Conservation (phyloP, 2,113 vertebrate genomes). For the Herpetotheres cachinnans region DNA sequence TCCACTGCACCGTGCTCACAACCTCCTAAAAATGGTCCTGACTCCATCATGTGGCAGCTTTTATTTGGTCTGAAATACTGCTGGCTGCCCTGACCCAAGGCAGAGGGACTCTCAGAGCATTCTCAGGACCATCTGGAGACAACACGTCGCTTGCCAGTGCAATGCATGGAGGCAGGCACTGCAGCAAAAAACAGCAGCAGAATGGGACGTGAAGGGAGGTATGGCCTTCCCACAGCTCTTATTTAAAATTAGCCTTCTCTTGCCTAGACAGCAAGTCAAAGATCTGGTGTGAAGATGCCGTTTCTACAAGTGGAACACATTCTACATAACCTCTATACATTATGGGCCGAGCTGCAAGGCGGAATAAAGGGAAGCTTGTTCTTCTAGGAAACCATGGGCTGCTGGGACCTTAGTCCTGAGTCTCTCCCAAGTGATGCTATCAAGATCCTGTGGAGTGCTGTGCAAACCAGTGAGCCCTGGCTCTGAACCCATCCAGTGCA, state of each 20-base stretch:
- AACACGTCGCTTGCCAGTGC: rapidly evolving
- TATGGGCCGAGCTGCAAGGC: not conserved
- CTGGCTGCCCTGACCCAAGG: not conserved
- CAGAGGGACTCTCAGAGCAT: not conserved
- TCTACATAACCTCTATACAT: not conserved
- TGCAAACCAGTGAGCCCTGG: not conserved
- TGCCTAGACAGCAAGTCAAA: not conserved
- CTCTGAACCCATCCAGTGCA: not conserved
- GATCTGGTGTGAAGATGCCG: not conserved
- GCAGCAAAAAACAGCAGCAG: not conserved
- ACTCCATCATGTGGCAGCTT: slow-evolving; percentile 10
- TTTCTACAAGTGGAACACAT: not conserved
- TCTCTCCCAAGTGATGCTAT: not conserved
- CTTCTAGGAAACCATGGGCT: not conserved
- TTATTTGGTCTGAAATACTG: not conserved
- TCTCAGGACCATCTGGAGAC: not conserved
- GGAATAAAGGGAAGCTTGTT: not conserved
- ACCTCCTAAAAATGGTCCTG: not conserved
- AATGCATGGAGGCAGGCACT: not conserved
- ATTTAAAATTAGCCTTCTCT: not conserved
- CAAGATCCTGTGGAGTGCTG: not conserved
- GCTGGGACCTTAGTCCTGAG: not conserved
- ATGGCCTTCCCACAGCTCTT: not conserved
- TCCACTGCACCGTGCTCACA: rapidly evolving
- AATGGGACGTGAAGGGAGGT: not conserved